phyloP scores from a whole-genome alignment of 2,113 vertebrate species.

The Aythya baeri region DNA sequence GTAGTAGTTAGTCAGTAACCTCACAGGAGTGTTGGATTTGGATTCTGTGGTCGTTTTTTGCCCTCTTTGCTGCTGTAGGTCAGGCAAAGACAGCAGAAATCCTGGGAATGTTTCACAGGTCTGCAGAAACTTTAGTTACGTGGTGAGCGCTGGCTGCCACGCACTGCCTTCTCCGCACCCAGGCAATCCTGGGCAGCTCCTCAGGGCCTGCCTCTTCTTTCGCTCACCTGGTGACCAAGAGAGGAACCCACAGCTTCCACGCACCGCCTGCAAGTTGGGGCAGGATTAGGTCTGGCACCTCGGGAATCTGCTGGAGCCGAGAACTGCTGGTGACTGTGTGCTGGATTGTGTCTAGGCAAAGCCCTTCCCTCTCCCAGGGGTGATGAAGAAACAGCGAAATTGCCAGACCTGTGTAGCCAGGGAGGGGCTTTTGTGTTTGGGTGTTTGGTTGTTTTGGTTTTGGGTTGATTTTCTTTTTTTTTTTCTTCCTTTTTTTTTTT shows the following conservation, averaged over 20 bases:
- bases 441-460: background rate
- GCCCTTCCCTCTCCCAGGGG: background rate
- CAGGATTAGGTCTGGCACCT: background rate
- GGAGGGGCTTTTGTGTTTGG: background rate
- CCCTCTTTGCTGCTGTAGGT: accelerated
- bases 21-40: background rate
- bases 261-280: background rate
- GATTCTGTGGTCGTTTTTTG: background rate
- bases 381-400: accelerated
- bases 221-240: accelerated
- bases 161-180: background rate
- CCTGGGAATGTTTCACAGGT: background rate
- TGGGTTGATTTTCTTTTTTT: background rate
- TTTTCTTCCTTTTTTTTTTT: too few species aligned
- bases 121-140: background rate
- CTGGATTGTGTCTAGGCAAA: background rate
- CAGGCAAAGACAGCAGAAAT: background rate
- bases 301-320: background rate
- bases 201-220: background rate
- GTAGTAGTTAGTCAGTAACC: background rate
- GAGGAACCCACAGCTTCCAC: background rate
- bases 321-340: background rate
- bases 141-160: background rate
- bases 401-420: background rate
- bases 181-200: background rate